Evolutionary conservation across 2,888 invertebrate species (phyloP), one percentile per base, ranked within the genome.

Genomic region (Coenonympha arcania): DNA sequence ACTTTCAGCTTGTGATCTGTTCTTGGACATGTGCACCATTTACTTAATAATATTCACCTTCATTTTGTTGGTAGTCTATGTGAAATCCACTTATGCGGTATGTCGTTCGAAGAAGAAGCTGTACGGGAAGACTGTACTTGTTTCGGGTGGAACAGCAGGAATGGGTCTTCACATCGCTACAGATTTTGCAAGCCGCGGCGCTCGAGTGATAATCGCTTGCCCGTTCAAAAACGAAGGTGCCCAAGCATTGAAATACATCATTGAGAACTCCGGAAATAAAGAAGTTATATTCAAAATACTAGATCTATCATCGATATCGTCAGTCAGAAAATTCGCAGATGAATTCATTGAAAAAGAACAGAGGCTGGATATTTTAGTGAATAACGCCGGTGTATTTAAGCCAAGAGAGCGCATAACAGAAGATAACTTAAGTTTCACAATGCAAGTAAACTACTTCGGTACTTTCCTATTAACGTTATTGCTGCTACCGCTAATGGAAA

Each of bases 391-490:
- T 2, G 91, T 92, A 0, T 89, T 92, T 52, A 80, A 87, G 0
- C 87, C 89, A 58, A 78, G 75, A 3, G 89, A 71, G 1, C 56
- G 52, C 3, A 79, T 87, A 48, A 92, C 93, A 18, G 89, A 90
- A 59, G 95, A 96, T 65, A 93, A 93, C 0, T 76, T 97, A 52
- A 95, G 95, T 69, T 78, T 90, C 56, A 93, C 93, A 6, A 94
- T 96, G 92, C 95, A 93, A 30, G 94, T 95, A 2, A 98, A 98
- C 73, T 94, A 96, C 65, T 95, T 93, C 72, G 97, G 97, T 0
- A 94, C 94, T 20, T 97, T 97, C 71, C 84, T 98, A 20, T 82
- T 98, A 22, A 96, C 96, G 0, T 92, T 95, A 66, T 88, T 98
- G 6, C 87, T 98, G 2, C 88, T 95, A 48, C 94, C 93, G 69